Evolutionary conservation across 2,797 vertebrate species (phyloP).

Genomic region (Ptychobarbus kaznakovi): DNA sequence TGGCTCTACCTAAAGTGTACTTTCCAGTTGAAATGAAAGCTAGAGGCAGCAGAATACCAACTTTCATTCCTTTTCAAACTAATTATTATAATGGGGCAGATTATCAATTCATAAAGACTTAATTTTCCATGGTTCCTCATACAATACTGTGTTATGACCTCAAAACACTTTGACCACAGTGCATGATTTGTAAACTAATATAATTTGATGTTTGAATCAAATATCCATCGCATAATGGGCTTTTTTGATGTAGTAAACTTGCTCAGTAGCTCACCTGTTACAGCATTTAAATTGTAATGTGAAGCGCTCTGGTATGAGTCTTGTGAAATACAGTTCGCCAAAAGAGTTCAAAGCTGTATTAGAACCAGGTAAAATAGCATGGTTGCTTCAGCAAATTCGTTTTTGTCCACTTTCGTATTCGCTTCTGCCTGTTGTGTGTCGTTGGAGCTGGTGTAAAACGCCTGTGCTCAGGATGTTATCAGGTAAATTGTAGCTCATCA

Average conservation of each 20-base stretch:
- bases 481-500: constrained; percentile 28
- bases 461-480: constrained; percentile 25
- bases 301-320: not conserved
- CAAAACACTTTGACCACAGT: not conserved
- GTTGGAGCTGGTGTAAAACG: constrained; percentile 9
- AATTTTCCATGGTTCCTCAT: not conserved
- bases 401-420: not conserved
- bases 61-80: not conserved
- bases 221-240: not conserved
- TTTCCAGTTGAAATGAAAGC: not conserved
- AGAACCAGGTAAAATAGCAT: not conserved
- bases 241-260: not conserved
- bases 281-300: not conserved
- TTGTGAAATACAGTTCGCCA: not conserved
- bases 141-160: not conserved
- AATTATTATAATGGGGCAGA: not conserved
- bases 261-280: not conserved
- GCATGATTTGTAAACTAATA: no score
- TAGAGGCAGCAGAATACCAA: not conserved
- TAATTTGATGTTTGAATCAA: not conserved
- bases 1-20: not conserved
- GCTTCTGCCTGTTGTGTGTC: constrained; percentile 11
- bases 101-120: not conserved
- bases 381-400: not conserved
- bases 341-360: not conserved